Evolutionary conservation across 2,888 invertebrate genomes (phyloP).

Genomic region (Eueremaeus valkanovi): DNA sequence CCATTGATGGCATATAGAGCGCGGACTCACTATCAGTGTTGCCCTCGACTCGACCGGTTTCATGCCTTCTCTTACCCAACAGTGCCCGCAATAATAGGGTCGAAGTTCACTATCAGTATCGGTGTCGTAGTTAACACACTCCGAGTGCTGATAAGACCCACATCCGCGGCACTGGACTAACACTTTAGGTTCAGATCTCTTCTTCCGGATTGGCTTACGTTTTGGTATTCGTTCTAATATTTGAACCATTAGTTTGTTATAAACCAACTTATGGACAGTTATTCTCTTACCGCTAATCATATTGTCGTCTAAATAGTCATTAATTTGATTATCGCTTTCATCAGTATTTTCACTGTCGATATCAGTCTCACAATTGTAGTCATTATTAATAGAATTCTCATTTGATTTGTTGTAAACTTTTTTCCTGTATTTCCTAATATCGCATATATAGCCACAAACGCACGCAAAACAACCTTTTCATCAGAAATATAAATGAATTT

Average conservation of each 20-base stretch:
- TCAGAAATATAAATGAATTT: not conserved
- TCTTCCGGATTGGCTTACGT: not conserved
- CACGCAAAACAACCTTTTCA: constrained; percentile 14
- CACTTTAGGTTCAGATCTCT: not conserved
- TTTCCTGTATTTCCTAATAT: not conserved
- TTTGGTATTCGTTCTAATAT: constrained; percentile 14
- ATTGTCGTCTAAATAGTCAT: no score
- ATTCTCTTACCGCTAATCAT: not conserved
- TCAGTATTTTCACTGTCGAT: not conserved
- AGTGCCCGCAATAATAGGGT: constrained; percentile 63
- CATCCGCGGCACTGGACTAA: constrained; percentile 60
- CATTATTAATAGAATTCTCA: not conserved
- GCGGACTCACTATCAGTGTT: constrained; percentile 69
- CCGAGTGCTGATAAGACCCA: constrained; percentile 61
- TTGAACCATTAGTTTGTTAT: not conserved
- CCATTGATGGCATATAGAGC: constrained; percentile 67
- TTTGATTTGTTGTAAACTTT: not conserved
- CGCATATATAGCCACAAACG: constrained; percentile 15
- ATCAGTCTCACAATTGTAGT: not conserved
- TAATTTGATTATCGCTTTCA: not conserved
- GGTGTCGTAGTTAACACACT: constrained; percentile 59
- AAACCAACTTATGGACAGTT: not conserved
- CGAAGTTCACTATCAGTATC: constrained; percentile 38
- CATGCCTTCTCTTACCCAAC: constrained; percentile 56
- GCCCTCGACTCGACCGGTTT: constrained; percentile 59